A percentile compares a stretch with the other conserved stretches of the same genome.
Conservation (phyloP, 92 coral and sea anemone species). For the Heteractis magnifica region DNA sequence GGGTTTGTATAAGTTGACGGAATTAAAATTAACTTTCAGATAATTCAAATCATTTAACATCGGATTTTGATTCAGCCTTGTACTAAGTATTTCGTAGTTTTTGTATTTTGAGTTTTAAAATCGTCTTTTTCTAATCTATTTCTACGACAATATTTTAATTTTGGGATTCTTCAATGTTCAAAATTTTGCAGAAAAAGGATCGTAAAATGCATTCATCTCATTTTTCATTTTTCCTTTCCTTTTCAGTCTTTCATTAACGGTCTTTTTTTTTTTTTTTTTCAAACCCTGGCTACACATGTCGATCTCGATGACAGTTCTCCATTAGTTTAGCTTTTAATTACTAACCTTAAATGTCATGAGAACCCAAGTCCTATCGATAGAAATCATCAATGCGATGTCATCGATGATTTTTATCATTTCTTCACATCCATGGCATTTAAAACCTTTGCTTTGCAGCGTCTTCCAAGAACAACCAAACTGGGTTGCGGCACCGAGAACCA, state of each 20-base stretch:
- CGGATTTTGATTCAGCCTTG: neutral
- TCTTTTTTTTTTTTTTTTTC: neutral
- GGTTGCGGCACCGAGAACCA: neutral
- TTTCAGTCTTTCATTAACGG: neutral
- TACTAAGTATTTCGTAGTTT: neutral
- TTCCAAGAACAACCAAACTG: neutral
- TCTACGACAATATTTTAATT: too few species aligned
- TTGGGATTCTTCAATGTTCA: too few species aligned
- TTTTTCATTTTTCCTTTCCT: neutral
- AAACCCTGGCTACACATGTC: neutral
- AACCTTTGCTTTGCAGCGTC: neutral
- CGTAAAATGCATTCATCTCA: too few species aligned
- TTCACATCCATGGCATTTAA: neutral
- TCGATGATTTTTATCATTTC: neutral
- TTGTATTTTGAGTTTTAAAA: too few species aligned
- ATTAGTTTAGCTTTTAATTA: neutral
- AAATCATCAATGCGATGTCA: neutral
- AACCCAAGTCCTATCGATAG: neutral
- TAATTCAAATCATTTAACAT: neutral
- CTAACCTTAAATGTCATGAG: neutral
- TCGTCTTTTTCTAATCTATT: too few species aligned
- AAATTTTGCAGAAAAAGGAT: too few species aligned
- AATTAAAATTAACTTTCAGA: neutral
- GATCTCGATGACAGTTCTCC: conserved; percentile 1
- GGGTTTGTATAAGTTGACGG: neutral